Percentiles rank a stretch among this genome's conserved stretches.
Conservation (phyloP, 2,113 vertebrate species). For the Tupaia chinensis region DNA sequence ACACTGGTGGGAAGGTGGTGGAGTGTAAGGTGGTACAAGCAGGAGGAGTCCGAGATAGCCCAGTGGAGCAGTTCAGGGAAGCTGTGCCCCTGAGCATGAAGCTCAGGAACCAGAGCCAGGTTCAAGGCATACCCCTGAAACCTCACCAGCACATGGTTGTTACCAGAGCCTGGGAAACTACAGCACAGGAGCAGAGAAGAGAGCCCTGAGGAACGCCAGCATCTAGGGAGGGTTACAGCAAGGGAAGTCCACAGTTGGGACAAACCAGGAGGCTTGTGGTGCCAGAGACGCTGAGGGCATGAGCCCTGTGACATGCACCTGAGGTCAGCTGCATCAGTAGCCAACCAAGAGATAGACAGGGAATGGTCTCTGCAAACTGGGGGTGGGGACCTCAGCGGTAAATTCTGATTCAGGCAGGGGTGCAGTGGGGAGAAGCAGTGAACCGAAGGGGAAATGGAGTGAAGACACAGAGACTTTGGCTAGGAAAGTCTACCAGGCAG, state of each 20-base stretch:
- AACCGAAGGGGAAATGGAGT: background rate
- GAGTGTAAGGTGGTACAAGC: accelerated
- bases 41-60: background rate
- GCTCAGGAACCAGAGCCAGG: background rate
- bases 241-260: background rate
- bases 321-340: background rate
- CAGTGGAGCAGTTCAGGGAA: no score
- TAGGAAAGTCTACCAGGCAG: background rate
- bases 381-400: background rate
- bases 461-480: background rate
- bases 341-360: background rate
- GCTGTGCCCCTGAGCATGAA: background rate
- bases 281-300: background rate
- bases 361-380: no score
- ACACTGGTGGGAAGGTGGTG: accelerated
- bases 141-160: background rate
- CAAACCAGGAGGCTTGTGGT: accelerated
- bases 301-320: background rate
- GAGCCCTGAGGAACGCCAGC: accelerated
- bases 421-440: background rate
- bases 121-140: background rate
- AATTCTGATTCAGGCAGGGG: background rate
- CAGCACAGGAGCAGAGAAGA: background rate
- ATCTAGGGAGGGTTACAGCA: no score
- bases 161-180: background rate